Conservation (phyloP, 1,140 invertebrate species). For the Diploscapter pachys region DNA sequence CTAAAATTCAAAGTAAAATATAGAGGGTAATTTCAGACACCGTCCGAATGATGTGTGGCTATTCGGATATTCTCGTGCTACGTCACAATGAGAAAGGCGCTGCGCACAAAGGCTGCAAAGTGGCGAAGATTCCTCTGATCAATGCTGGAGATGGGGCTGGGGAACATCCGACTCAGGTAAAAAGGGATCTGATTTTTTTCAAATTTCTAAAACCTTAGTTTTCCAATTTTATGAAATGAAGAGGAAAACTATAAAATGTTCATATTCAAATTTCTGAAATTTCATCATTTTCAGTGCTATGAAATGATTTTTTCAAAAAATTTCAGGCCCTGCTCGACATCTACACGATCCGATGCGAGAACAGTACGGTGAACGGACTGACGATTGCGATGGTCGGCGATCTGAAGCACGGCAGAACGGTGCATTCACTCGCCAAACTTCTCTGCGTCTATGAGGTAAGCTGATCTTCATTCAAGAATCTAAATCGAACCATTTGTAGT, state of each 20-base stretch:
- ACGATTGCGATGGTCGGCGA: constrained; percentile 83
- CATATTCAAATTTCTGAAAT: too few relatives aligned
- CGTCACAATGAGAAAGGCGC: constrained; percentile 89
- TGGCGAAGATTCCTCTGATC: constrained; percentile 68
- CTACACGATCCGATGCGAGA: constrained; percentile 96
- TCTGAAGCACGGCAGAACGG: constrained; percentile 92
- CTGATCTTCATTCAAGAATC: too few relatives aligned
- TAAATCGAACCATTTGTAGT: too few relatives aligned
- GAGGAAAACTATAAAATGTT: too few relatives aligned
- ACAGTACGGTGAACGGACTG: constrained; percentile 92
- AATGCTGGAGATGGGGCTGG: constrained; percentile 97
- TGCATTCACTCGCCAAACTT: constrained; percentile 85
- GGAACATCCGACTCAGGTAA: constrained; percentile 84
- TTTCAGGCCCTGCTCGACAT: constrained; percentile 80
- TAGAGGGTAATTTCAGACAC: constrained; percentile 30
- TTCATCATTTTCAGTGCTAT: too few relatives aligned
- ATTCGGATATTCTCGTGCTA: constrained; percentile 85
- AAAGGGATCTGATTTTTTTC: too few relatives aligned
- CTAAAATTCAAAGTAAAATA: too few relatives aligned
- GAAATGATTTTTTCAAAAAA: too few relatives aligned
- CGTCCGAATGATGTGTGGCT: constrained; percentile 64
- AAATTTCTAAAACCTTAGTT: too few relatives aligned
- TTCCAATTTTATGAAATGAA: too few relatives aligned
- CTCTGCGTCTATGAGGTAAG: constrained; percentile 64
- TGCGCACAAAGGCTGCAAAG: constrained; percentile 62